Evolutionary conservation across 2,113 vertebrate genomes (phyloP).

Genomic region (Macrotus californicus): DNA sequence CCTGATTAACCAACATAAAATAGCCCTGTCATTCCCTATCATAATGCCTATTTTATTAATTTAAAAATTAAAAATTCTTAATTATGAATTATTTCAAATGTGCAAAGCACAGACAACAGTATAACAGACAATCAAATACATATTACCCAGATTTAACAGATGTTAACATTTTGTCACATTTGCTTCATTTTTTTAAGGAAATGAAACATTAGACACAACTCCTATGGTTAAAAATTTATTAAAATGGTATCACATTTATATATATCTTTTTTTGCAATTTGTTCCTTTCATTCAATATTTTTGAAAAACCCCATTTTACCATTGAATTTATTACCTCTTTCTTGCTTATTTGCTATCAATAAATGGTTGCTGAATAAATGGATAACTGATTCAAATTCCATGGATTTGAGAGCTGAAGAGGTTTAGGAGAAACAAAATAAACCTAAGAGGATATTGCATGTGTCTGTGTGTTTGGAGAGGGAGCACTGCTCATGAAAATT

Average conservation of each 20-base stretch:
- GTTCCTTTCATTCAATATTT: background rate
- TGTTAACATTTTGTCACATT: background rate
- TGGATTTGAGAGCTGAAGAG: background rate
- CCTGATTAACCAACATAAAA: background rate
- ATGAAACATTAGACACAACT: background rate
- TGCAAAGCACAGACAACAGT: background rate
- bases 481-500: background rate
- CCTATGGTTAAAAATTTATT: background rate
- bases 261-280: background rate
- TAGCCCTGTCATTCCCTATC: background rate
- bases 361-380: background rate
- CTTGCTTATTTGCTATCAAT: background rate
- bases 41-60: background rate
- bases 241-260: background rate
- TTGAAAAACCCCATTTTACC: background rate
- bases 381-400: background rate
- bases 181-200: background rate
- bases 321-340: background rate
- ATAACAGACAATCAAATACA: background rate
- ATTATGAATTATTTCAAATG: constrained; percentile 25
- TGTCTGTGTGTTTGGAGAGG: background rate
- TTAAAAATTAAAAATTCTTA: constrained; percentile 16
- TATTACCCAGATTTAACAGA: background rate
- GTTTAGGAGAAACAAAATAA: background rate
- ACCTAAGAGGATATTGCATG: background rate